Conservation (phyloP, 2,797 vertebrate species). For the Scarus forsteni region DNA sequence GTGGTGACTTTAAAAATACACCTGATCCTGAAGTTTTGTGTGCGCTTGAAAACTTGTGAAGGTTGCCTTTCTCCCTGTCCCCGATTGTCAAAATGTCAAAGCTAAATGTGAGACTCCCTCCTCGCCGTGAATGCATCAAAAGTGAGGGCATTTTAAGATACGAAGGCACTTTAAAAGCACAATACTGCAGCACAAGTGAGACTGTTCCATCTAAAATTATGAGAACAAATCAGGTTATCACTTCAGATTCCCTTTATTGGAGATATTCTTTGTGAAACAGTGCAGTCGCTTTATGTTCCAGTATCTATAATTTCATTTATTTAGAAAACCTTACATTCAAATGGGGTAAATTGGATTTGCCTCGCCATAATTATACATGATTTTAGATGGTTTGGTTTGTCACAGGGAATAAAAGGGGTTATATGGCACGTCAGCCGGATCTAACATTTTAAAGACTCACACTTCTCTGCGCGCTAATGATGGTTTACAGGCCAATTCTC, state of each 20-base stretch:
- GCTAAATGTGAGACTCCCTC: constrained; percentile 82
- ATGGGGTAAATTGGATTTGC: constrained; percentile 76
- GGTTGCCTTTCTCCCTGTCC: constrained; percentile 77
- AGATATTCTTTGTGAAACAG: constrained; percentile 24
- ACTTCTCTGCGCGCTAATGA: constrained; percentile 81
- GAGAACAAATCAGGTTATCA: constrained; percentile 36
- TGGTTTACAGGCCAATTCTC: constrained; percentile 84
- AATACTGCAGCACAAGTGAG: constrained; percentile 27
- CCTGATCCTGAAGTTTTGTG: constrained; percentile 87
- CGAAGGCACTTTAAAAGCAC: constrained; percentile 53
- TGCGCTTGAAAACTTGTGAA: constrained; percentile 87
- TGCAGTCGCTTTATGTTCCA: constrained; percentile 53
- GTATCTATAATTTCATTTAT: constrained; percentile 75
- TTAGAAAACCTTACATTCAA: constrained; percentile 72
- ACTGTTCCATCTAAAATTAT: constrained; percentile 6
- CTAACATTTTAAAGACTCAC: constrained; percentile 81
- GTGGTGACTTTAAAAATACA: constrained; percentile 85
- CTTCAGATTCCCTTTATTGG: constrained; percentile 13
- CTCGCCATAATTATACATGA: constrained; percentile 79
- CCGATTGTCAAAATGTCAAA: constrained; percentile 87
- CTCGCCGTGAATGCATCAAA: constrained; percentile 76
- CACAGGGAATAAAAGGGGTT: constrained; percentile 78
- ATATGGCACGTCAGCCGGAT: constrained; percentile 76
- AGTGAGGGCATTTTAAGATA: constrained; percentile 66
- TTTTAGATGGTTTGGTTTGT: constrained; percentile 82